phyloP scores from a whole-genome alignment of 2,113 vertebrate genomes.

The Baryphthengus martii region DNA sequence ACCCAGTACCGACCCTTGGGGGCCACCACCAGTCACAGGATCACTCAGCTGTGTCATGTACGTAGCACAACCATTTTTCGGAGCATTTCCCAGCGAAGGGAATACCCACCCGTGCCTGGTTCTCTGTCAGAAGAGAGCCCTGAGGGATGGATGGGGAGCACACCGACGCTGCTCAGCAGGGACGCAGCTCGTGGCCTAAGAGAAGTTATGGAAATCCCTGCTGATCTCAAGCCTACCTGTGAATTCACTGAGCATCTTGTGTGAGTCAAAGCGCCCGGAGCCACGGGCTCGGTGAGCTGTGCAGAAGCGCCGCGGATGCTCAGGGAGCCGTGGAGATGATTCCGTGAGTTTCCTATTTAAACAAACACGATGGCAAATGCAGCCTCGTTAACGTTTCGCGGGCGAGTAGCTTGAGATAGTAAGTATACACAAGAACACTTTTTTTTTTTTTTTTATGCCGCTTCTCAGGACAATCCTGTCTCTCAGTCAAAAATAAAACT shows the following conservation, averaged over 20 bases:
- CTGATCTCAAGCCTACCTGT: neutral
- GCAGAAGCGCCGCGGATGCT: neutral
- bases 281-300: neutral
- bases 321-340: neutral
- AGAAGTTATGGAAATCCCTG: neutral
- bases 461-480: neutral
- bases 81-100: neutral
- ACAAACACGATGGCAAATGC: neutral
- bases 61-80: neutral
- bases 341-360: neutral
- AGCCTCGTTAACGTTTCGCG: neutral
- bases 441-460: neutral
- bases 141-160: neutral
- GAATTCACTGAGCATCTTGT: neutral
- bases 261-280: neutral
- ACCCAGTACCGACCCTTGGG: no score
- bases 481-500: neutral
- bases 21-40: no score
- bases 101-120: rapidly evolving
- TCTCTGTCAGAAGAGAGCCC: neutral
- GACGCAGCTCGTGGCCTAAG: neutral
- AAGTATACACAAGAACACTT: neutral
- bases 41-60: neutral
- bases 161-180: neutral
- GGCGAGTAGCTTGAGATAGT: neutral